Percentiles rank a stretch among this genome's conserved stretches.
Evolutionary conservation across 92 coral and sea anemone species (phyloP).

Genomic region (Palythoa caribaeorum): DNA sequence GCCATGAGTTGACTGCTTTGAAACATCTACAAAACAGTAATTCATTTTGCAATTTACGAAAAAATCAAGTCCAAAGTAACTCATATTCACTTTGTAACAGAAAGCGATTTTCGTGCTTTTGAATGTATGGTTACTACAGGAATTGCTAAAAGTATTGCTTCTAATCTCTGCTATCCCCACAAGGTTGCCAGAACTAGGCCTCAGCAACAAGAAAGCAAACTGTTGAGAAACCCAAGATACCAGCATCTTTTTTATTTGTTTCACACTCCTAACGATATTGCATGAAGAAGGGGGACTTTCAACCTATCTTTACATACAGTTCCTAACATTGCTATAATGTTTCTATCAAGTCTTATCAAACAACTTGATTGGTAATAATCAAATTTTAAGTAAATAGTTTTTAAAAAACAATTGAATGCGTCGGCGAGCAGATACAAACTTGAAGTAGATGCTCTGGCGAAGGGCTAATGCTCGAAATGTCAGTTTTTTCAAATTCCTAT

Average conservation of each 20-base stretch:
- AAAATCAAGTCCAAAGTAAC: constrained; percentile 68
- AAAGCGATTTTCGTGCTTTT: constrained; percentile 62
- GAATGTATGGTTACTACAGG: constrained; percentile 94
- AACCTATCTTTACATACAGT: constrained; percentile 95
- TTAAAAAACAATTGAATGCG: too few species aligned
- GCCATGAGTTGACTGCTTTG: too few species aligned
- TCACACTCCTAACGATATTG: constrained; percentile 81
- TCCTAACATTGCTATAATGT: constrained; percentile 92
- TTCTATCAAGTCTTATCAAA: constrained; percentile 31
- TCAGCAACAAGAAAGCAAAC: constrained; percentile 89
- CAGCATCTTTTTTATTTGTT: constrained; percentile 76
- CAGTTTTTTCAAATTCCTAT: too few species aligned
- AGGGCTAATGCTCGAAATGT: too few species aligned
- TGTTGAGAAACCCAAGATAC: constrained; percentile 77
- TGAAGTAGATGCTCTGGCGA: too few species aligned
- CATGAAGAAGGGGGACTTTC: constrained; percentile 90
- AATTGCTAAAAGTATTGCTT: constrained; percentile 86
- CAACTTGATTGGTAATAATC: too few species aligned
- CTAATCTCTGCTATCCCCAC: constrained; percentile 92
- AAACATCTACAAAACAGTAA: too few species aligned
- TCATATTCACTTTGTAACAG: constrained; percentile 54
- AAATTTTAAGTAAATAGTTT: too few species aligned
- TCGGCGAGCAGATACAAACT: too few species aligned
- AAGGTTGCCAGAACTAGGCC: constrained; percentile 95
- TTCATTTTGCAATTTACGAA: constrained; percentile 94